Evolutionary conservation across 2,797 vertebrate genomes (phyloP), one percentile per base, ranked within the genome.

Genomic region (Sorex maritimensis): DNA sequence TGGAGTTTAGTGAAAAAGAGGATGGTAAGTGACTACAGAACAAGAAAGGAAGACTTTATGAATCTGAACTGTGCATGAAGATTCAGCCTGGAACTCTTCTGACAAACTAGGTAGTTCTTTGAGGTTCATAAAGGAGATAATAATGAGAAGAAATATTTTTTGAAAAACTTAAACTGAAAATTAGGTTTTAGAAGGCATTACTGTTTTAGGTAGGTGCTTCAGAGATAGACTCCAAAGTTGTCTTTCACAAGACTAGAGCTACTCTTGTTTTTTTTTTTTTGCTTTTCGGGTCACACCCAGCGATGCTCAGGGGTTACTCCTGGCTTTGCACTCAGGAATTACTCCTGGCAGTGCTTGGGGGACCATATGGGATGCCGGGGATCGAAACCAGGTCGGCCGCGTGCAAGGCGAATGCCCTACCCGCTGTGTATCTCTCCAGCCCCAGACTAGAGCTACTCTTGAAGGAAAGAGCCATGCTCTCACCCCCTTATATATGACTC

Each of bases 41-140:
- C 30, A 95, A 55, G 81, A 90, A 80, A 73, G 44, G 26, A 92
- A 63, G 34, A 58, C 68, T 79, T 65, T 34, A 1, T 74, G 44
- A 13, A 71, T 30, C 74, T 86, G 26, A 77, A 41, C 24, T 78
- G 19, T 79, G 63, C 28, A 41, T 75, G 46, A 5, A 82, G 44
- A 88, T 55, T 94, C 72, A 67, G 71, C 11, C 65, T 74, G 38
- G 34, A 86, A 75, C 77, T 86, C 68, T 80, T 86, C 63, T 72
- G 79, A 67, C 41, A 81, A 65, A 69, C 34, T 38, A 30, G 23
- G 73, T 86, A 83, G 26, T 44, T 81, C 44, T 14, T 73, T 86
- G 63, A 23, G 6, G 11, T 82, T 91, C 6, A 55, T 30, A 49
- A 74, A 38, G 13, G 34, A 90, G 13, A 77, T 24, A 75, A 81